Base-by-base conservation (phyloP, 1,140 invertebrate genomes). In the Calephelis nemesis region DNA sequence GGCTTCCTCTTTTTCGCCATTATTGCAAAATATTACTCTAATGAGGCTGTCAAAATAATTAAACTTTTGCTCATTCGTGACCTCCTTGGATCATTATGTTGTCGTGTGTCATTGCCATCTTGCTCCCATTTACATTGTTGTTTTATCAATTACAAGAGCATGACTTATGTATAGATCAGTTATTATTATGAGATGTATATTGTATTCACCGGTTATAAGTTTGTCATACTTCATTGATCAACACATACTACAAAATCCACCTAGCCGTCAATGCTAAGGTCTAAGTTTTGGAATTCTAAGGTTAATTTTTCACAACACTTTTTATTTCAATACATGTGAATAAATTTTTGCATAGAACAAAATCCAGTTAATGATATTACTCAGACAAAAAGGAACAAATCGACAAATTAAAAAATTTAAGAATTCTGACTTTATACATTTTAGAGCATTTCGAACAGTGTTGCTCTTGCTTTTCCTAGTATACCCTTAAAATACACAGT, bases 1-100 rank as follows among this genome's bases (percentile, higher is more conserved):
- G 85, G 80, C 75, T 88, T 91, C 77, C 79, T 87, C 76, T 79
- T 84, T 74, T 90, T 90, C 70, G 87, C 89, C 89, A 91, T 91
- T 74, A 69, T 79, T 77, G 71, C 79, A 78, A 82, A 81, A 75
- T 88, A 74, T 63, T 15, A 68, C 54, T 62, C 39, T 63, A 52
- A 62, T 67, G 72, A 74, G 49, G 70, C 54, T 52, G 7, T 19
- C 52, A 15, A 30, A 66, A 40, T 52, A 45, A 66, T 54, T 52
- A 66, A 54, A n/a, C 15, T 58, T 40, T n/a, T 52, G 50, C 42
- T 52, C 12, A 50, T 13, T 58, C 50, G 69, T 89, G 87, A 91
- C 86, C 87, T 89, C 86, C 79, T 91, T 88, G 72, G 71, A 76
- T 82, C 74, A 72, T 83, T 80, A 74, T 39, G 71, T 62, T 58